A percentile compares a stretch with the other conserved stretches of the same genome.
Conservation (phyloP, 2,888 invertebrate species). For the Omphaloscelis lunosa region DNA sequence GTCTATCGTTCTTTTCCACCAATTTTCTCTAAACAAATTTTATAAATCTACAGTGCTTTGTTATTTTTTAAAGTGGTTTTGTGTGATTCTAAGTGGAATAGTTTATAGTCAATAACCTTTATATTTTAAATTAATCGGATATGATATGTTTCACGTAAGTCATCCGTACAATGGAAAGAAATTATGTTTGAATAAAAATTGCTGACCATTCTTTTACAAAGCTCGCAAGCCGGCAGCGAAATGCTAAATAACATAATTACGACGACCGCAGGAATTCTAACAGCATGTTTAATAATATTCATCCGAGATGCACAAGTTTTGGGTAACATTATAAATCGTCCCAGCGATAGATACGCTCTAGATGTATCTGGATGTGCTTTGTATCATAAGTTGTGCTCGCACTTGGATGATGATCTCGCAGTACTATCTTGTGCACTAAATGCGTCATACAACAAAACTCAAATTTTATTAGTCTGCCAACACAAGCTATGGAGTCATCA, state of each 20-base stretch:
- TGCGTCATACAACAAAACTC: slow-evolving; percentile 85
- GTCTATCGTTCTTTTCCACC: slow-evolving; percentile 19
- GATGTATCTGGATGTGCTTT: slow-evolving; percentile 82
- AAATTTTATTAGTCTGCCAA: slow-evolving; percentile 80
- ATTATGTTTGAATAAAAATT: slow-evolving; percentile 59
- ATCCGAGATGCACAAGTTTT: slow-evolving; percentile 74
- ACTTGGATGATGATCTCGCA: slow-evolving; percentile 83
- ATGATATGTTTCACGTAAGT: slow-evolving; percentile 42
- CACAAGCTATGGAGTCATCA: slow-evolving; percentile 86
- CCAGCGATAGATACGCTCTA: slow-evolving; percentile 77
- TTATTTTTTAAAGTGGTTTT: slow-evolving; percentile 18
- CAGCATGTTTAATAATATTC: slow-evolving; percentile 68
- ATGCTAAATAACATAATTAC: slow-evolving; percentile 76
- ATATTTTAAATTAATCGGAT: slow-evolving; percentile 19
- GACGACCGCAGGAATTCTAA: slow-evolving; percentile 71
- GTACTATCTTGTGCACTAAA: slow-evolving; percentile 83
- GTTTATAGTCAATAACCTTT: background rate
- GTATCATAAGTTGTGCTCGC: slow-evolving; percentile 85
- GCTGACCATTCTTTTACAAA: slow-evolving; percentile 36
- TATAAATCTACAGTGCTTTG: slow-evolving; percentile 38
- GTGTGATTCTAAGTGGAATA: slow-evolving; percentile 10
- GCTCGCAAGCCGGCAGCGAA: slow-evolving; percentile 74
- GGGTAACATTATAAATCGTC: slow-evolving; percentile 75
- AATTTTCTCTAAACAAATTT: slow-evolving; percentile 57
- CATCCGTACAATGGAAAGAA: slow-evolving; percentile 50